Evolutionary conservation across 1,140 invertebrate species (phyloP).

Genomic region (Eueides isabella): DNA sequence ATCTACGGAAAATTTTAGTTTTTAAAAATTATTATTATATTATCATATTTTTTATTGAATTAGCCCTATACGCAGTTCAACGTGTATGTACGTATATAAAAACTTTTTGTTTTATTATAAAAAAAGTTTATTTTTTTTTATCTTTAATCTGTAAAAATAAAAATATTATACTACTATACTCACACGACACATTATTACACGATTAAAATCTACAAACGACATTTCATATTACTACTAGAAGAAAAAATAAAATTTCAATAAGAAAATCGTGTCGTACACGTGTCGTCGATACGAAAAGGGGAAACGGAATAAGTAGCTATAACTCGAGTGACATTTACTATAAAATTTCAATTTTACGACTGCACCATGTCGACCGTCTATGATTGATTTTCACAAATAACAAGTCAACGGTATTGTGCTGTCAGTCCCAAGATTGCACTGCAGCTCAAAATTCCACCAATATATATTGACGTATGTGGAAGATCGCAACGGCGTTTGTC

Average conservation of each 20-base stretch:
- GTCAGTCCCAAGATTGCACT: conserved; percentile 54
- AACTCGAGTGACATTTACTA: conserved; percentile 63
- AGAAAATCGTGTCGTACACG: conserved; percentile 29
- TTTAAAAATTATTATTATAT: too few species aligned
- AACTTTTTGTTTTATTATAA: too few species aligned
- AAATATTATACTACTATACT: too few species aligned
- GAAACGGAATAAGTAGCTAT: conserved; percentile 49
- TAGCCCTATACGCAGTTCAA: too few species aligned
- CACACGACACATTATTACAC: too few species aligned
- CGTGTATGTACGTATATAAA: too few species aligned
- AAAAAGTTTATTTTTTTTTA: too few species aligned
- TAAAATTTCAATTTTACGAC: conserved; percentile 70
- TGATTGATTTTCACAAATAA: conserved; percentile 72
- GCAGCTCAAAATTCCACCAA: conserved; percentile 6
- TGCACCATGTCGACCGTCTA: conserved; percentile 47
- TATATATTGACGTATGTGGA: neutral
- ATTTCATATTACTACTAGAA: neutral
- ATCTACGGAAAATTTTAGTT: too few species aligned
- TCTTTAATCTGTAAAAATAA: too few species aligned
- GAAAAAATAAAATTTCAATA: neutral
- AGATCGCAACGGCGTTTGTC: neutral
- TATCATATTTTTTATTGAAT: too few species aligned
- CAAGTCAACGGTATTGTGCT: conserved; percentile 55
- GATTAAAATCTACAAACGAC: too few species aligned
- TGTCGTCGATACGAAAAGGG: conserved; percentile 2